Percentiles rank a stretch among this genome's conserved stretches.
phyloP scores from a whole-genome alignment of 1,140 invertebrate genomes.

The Drosophila sucinea region DNA sequence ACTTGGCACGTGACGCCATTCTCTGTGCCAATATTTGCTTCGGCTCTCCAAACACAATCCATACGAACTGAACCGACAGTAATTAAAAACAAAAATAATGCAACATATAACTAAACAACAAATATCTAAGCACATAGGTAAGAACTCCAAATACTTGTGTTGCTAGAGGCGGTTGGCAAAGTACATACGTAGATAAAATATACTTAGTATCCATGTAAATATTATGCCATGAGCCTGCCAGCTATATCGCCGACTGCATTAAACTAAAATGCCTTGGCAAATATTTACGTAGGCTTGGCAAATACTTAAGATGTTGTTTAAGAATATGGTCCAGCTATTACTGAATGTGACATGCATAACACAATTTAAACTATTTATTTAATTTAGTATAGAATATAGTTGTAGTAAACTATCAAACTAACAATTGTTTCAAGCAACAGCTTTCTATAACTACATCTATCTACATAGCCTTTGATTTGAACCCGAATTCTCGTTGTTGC shows the following conservation, averaged over 20 bases:
- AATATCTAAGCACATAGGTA: neutral
- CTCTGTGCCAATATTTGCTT: slow-evolving; percentile 54
- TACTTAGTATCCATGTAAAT: slow-evolving; percentile 18
- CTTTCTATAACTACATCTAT: too few relatives aligned
- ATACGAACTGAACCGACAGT: slow-evolving; percentile 40
- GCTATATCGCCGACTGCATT: slow-evolving; percentile 4
- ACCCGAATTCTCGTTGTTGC: too few relatives aligned
- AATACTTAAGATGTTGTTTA: neutral
- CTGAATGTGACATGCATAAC: neutral
- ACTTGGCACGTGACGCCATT: slow-evolving; percentile 64
- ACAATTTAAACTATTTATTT: neutral
- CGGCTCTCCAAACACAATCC: slow-evolving; percentile 36
- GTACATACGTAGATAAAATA: slow-evolving; percentile 50
- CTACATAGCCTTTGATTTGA: too few relatives aligned
- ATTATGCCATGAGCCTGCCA: slow-evolving; percentile 30
- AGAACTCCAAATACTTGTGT: slow-evolving; percentile 47
- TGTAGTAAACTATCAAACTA: too few relatives aligned
- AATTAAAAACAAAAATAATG: slow-evolving; percentile 55
- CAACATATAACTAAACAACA: slow-evolving; percentile 23
- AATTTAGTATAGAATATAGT: too few relatives aligned
- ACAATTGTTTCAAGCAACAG: too few relatives aligned
- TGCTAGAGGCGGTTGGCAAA: slow-evolving; percentile 58
- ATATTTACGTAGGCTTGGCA: slow-evolving; percentile 3
- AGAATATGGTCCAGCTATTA: neutral
- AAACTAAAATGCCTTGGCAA: slow-evolving; percentile 17